These are phyloP conservation scores for Plumapathes pennacea DNA, from an alignment of 92 coral and sea anemone species.

Conservation along the genomic window DNA sequence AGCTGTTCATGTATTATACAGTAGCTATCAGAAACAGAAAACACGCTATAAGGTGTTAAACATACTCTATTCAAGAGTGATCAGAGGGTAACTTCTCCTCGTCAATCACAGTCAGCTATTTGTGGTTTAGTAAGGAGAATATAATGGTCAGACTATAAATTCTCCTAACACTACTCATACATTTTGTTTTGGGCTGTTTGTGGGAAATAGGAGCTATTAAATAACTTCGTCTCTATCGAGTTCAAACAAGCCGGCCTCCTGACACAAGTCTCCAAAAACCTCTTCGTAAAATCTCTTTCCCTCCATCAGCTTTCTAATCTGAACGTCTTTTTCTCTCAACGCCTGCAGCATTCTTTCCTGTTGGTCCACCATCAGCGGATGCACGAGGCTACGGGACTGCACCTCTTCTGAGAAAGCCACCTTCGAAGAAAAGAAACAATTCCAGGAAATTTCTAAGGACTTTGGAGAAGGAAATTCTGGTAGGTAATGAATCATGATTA, in stretches of 20 bases:
- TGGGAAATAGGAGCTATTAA: too few species aligned
- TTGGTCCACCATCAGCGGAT: conserved; percentile 6
- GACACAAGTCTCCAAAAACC: conserved; percentile 76
- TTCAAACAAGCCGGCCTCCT: conserved; percentile 88
- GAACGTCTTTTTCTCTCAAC: conserved; percentile 54
- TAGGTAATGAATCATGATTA: neutral
- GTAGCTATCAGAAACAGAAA: too few species aligned
- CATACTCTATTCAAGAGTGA: too few species aligned
- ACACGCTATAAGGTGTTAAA: too few species aligned
- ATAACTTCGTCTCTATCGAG: conserved; percentile 65
- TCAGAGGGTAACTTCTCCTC: too few species aligned
- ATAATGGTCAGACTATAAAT: neutral
- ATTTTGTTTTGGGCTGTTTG: too few species aligned
- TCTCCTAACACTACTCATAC: neutral
- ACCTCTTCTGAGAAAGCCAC: conserved; percentile 62
- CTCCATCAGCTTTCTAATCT: conserved; percentile 61
- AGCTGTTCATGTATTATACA: too few species aligned
- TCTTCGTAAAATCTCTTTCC: conserved; percentile 63
- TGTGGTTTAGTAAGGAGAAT: neutral
- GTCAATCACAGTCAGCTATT: neutral
- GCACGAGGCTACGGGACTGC: conserved; percentile 8
- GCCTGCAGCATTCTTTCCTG: conserved; percentile 53
- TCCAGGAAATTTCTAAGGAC: neutral
- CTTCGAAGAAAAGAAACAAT: conserved; percentile 10
- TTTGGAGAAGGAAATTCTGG: neutral